A percentile compares a stretch with the other conserved stretches of the same genome.
Evolutionary conservation across 2,888 invertebrate species (phyloP).

Genomic region (Leptarthrus brevirostris): DNA sequence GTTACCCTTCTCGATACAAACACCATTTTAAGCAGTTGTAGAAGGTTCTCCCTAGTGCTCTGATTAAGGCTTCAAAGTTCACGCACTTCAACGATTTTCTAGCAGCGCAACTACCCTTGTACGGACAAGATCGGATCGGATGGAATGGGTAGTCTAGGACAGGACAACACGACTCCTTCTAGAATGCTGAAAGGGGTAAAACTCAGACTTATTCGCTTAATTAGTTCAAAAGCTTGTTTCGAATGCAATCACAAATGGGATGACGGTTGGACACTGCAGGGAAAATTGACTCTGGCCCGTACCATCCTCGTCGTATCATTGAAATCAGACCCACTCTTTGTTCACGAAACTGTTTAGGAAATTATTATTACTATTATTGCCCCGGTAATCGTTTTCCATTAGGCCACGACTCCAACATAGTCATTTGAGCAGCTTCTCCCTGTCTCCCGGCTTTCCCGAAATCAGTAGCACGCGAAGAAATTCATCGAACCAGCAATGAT

Average conservation of each 20-base stretch:
- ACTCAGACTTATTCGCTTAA: neutral
- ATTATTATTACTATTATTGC: slow-evolving; percentile 43
- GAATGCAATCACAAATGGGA: neutral
- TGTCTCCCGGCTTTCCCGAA: neutral
- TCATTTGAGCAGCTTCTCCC: neutral
- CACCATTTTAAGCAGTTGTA: neutral
- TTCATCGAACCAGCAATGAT: neutral
- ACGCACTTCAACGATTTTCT: slow-evolving; percentile 16
- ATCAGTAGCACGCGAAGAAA: neutral
- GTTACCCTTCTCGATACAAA: neutral
- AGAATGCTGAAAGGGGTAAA: neutral
- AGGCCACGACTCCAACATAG: neutral
- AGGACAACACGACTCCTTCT: no score
- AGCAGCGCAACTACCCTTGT: slow-evolving; percentile 4
- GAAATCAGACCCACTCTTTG: neutral
- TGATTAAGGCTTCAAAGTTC: slow-evolving; percentile 19
- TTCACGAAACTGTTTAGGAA: neutral
- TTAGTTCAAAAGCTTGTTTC: slow-evolving; percentile 19
- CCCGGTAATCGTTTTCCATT: slow-evolving; percentile 25
- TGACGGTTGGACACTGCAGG: neutral
- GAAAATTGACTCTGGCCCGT: neutral
- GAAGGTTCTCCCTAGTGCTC: neutral
- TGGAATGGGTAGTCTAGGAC: neutral
- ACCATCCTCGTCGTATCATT: neutral
- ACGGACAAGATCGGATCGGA: neutral